These are phyloP conservation scores for Tetragonula carbonaria DNA, from an alignment of 2,888 invertebrate species.

Conservation along the genomic window DNA sequence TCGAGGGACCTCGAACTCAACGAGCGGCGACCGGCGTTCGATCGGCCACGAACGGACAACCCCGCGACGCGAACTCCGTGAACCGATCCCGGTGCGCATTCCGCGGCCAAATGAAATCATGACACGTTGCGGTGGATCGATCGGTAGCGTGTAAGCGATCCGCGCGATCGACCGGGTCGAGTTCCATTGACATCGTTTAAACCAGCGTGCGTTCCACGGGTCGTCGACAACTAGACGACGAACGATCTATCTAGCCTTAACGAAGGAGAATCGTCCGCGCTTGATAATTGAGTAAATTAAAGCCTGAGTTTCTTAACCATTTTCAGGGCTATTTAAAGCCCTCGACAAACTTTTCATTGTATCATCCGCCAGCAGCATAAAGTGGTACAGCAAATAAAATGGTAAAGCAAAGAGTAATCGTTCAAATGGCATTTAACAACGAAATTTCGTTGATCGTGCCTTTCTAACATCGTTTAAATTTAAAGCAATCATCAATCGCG, in stretches of 20 bases:
- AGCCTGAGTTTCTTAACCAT: no score
- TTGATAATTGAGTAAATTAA: no score
- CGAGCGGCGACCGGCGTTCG: slow-evolving; percentile 23
- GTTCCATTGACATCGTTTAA: slow-evolving; percentile 56
- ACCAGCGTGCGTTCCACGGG: neutral
- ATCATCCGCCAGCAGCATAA: no score
- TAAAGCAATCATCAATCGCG: no score
- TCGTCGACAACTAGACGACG: neutral
- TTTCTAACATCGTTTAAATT: no score
- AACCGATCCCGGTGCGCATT: slow-evolving; percentile 3
- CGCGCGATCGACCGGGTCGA: slow-evolving; percentile 22
- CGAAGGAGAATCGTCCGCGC: neutral
- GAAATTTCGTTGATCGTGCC: no score
- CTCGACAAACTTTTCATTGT: no score
- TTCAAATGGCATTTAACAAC: no score
- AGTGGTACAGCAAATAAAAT: no score
- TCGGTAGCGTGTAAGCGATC: slow-evolving; percentile 23
- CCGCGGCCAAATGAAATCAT: slow-evolving; percentile 43
- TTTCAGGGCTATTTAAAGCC: no score
- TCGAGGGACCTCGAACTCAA: slow-evolving; percentile 49
- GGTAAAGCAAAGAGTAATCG: no score
- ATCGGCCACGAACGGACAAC: slow-evolving; percentile 9
- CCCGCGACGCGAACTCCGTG: slow-evolving; percentile 1
- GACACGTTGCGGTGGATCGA: slow-evolving; percentile 27
- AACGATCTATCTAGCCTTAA: neutral